Percentiles rank a stretch among this genome's conserved stretches.
These are phyloP conservation scores for Tiphia femorata DNA, from an alignment of 2,888 invertebrate genomes.

Conservation along the genomic window DNA sequence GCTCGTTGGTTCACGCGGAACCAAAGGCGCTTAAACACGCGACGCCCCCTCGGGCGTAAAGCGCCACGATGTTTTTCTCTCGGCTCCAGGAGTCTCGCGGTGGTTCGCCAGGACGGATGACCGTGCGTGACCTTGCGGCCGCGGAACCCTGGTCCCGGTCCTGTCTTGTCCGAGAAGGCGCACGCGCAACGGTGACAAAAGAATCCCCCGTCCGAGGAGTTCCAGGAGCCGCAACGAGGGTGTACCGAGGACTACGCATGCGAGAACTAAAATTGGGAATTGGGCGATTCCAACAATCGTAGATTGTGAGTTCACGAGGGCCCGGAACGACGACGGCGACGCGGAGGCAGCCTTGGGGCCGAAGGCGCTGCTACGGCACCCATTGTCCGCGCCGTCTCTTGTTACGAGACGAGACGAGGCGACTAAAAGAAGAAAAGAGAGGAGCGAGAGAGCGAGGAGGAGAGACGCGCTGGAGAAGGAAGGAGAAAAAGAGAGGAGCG, in stretches of 20 bases:
- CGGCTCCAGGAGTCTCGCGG: background rate
- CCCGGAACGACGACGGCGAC: constrained; percentile 16
- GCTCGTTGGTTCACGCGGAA: no score
- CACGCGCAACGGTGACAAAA: background rate
- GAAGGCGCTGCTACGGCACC: constrained; percentile 63
- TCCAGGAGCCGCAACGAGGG: background rate
- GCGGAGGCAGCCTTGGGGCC: constrained; percentile 60
- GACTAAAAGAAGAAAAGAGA: constrained; percentile 15
- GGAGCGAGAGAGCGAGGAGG: constrained; percentile 11
- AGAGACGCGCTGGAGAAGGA: constrained; percentile 5
- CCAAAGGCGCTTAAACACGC: no score
- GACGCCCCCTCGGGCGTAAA: no score
- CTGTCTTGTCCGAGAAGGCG: no score
- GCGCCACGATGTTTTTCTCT: no score
- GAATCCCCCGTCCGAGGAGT: background rate
- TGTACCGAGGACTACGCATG: background rate
- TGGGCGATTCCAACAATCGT: constrained; percentile 39
- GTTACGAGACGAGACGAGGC: constrained; percentile 61
- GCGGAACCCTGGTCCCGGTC: no score
- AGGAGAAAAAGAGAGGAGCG: constrained; percentile 15
- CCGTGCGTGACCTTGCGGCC: background rate
- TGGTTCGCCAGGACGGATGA: background rate
- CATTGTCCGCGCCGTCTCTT: constrained; percentile 66
- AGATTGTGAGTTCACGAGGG: constrained; percentile 37
- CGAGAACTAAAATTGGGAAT: no score